Conservation (phyloP, 2,888 invertebrate genomes). For the Sinhomidia bicolor region DNA sequence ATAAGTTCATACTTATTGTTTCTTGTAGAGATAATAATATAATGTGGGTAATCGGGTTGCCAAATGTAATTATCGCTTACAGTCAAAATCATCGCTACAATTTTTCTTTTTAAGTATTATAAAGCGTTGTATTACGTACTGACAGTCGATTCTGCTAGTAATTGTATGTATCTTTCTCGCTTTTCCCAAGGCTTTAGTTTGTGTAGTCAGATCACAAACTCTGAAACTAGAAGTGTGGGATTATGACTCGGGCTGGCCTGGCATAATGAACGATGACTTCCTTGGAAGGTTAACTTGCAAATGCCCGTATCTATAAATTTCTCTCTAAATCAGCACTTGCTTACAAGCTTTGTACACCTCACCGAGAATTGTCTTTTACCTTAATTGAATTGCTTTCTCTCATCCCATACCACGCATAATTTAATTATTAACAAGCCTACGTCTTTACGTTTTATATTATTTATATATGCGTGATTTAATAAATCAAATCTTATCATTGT, state of each 20-base stretch:
- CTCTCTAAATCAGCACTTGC: constrained; percentile 50
- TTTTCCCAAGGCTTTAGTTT: constrained; percentile 87
- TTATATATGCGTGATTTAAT: neutral
- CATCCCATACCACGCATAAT: constrained; percentile 37
- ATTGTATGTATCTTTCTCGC: constrained; percentile 61
- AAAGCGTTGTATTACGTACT: constrained; percentile 10
- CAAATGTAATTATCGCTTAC: neutral
- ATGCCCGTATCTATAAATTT: constrained; percentile 48
- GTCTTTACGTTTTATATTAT: neutral
- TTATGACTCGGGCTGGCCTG: constrained; percentile 77
- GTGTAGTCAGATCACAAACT: constrained; percentile 88
- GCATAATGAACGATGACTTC: constrained; percentile 88
- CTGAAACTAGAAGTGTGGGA: constrained; percentile 85
- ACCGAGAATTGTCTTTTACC: constrained; percentile 3
- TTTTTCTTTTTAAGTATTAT: neutral
- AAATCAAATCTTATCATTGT: neutral
- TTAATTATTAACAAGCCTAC: neutral
- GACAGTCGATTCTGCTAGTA: constrained; percentile 52
- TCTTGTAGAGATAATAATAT: neutral
- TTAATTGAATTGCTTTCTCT: constrained; percentile 8
- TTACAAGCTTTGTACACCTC: constrained; percentile 42
- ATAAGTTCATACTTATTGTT: neutral
- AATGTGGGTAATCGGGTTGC: constrained; percentile 6
- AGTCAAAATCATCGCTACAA: neutral
- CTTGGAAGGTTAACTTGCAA: constrained; percentile 89